phyloP scores from a whole-genome alignment of 1,140 invertebrate genomes.

The Pararge aegeria region DNA sequence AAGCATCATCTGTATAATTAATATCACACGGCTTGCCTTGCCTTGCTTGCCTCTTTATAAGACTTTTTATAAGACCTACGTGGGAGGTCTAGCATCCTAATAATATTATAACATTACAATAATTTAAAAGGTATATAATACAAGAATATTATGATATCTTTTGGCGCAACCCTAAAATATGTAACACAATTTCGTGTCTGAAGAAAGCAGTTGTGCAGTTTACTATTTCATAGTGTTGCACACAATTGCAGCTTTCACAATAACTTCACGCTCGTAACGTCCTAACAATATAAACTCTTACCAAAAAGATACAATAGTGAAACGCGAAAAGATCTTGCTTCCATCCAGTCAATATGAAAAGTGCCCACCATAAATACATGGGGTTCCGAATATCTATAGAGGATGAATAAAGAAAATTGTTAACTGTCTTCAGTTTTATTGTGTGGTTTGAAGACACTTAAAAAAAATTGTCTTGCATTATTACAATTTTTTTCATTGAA shows the following conservation, averaged over 20 bases:
- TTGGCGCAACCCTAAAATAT: no score
- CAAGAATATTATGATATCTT: no score
- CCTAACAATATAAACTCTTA: neutral
- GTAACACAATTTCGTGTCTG: no score
- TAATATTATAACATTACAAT: no score
- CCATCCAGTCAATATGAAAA: constrained; percentile 12
- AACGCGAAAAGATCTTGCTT: neutral
- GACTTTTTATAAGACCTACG: no score
- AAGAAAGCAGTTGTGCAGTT: neutral
- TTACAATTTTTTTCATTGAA: no score
- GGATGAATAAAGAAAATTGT: constrained; percentile 7
- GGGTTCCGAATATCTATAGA: constrained; percentile 15
- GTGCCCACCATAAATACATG: constrained; percentile 13
- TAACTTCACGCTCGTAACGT: neutral
- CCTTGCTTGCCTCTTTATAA: no score
- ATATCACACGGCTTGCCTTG: no score
- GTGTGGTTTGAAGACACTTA: constrained; percentile 7
- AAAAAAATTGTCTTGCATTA: neutral
- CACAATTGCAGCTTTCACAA: neutral
- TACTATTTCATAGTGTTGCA: neutral
- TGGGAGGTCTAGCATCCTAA: no score
- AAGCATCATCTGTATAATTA: no score
- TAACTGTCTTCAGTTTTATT: constrained; percentile 2
- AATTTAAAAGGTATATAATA: no score
- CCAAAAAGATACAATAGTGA: neutral